Percentiles rank a stretch among this genome's conserved stretches.
phyloP scores from a whole-genome alignment of 2,888 invertebrate genomes.

The Plebejus melissa region DNA sequence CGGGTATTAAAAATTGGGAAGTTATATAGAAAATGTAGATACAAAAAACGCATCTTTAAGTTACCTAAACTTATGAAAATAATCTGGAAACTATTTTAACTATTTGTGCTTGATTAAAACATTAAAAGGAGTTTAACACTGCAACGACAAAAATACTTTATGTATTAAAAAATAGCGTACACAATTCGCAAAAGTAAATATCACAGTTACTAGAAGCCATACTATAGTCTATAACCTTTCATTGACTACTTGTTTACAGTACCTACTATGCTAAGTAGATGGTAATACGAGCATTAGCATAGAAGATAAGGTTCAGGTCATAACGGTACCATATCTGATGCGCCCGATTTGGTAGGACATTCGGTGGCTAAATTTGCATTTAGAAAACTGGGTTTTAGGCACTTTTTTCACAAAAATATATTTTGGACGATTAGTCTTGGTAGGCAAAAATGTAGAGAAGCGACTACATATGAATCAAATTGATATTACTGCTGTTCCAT shows the following conservation, averaged over 20 bases:
- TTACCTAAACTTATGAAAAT: too few relatives aligned
- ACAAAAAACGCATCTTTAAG: too few relatives aligned
- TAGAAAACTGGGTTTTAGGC: neutral
- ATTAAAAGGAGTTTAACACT: too few relatives aligned
- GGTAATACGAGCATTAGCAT: slow-evolving; percentile 5
- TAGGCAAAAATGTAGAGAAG: too few relatives aligned
- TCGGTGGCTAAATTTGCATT: slow-evolving; percentile 6
- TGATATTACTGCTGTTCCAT: too few relatives aligned
- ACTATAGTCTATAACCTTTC: neutral
- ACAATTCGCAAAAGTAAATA: neutral
- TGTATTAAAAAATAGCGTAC: neutral
- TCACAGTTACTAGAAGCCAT: neutral
- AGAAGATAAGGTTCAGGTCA: slow-evolving; percentile 9
- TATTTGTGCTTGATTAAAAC: too few relatives aligned
- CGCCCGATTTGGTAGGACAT: neutral
- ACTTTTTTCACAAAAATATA: neutral
- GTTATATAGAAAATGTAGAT: too few relatives aligned
- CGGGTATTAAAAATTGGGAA: too few relatives aligned
- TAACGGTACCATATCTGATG: slow-evolving; percentile 6
- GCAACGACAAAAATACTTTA: too few relatives aligned
- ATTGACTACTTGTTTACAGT: neutral
- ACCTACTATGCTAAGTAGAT: slow-evolving; percentile 1
- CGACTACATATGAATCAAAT: too few relatives aligned
- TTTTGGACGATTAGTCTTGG: too few relatives aligned
- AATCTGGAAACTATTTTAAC: too few relatives aligned